A percentile compares a stretch with the other conserved stretches of the same genome.
Evolutionary conservation across 2,113 vertebrate genomes (phyloP).

Genomic region (Rhizomys pruinosus): DNA sequence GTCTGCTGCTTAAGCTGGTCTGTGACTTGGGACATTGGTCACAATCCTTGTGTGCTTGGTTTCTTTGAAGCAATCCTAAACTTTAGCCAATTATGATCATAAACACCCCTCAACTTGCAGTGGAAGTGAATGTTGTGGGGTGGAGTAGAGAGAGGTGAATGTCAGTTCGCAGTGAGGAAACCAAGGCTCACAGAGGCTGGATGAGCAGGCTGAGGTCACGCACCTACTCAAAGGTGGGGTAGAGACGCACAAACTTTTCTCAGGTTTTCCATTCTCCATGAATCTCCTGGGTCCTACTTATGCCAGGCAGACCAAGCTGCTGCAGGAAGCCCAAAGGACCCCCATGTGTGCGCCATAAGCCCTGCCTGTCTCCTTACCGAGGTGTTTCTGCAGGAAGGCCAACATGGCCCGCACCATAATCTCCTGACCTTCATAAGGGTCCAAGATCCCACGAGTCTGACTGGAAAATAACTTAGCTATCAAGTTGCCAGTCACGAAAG

Average conservation of each 20-base stretch:
- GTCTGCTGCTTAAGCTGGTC: too few relatives aligned
- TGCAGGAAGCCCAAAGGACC: background rate
- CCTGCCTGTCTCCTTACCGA: conserved; percentile 79
- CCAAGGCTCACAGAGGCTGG: background rate
- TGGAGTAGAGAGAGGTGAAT: background rate
- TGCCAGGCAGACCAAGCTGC: background rate
- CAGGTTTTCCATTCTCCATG: conserved; percentile 29
- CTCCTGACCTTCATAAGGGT: conserved; percentile 83
- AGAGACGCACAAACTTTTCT: too few relatives aligned
- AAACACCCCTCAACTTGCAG: background rate
- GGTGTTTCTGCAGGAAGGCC: conserved; percentile 88
- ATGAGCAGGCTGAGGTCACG: background rate
- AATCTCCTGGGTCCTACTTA: background rate
- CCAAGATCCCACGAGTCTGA: conserved; percentile 76
- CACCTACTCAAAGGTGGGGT: background rate
- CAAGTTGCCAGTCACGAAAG: conserved; percentile 81
- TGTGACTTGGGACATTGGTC: background rate
- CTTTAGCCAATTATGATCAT: background rate
- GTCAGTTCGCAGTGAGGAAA: background rate
- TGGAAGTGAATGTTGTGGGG: background rate
- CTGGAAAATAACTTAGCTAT: conserved; percentile 67
- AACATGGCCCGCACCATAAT: conserved; percentile 82
- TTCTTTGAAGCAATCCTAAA: background rate
- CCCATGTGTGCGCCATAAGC: background rate
- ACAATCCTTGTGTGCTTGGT: background rate